These are phyloP conservation scores for Cephus sareptanus DNA, from an alignment of 2,888 invertebrate genomes.

Conservation along the genomic window DNA sequence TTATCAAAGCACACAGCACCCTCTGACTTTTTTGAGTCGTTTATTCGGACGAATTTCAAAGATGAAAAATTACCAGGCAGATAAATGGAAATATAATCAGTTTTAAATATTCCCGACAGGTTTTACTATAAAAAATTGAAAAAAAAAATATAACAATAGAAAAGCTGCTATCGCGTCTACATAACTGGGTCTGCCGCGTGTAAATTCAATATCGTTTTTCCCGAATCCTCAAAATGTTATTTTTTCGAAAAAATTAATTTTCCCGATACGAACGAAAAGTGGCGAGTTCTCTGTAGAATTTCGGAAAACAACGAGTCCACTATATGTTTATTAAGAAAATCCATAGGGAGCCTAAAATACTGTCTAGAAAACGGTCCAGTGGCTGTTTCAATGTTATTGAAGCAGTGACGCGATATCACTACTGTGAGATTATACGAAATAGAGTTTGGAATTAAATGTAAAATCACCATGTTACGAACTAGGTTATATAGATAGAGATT, in stretches of 20 bases:
- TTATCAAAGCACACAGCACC: no score
- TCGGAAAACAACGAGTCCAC: accelerated
- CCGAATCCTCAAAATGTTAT: not conserved
- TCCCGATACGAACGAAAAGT: no score
- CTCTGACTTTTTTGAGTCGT: not conserved
- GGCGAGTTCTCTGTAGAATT: not conserved
- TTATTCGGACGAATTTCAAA: no score
- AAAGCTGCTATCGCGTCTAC: not conserved
- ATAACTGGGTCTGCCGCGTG: not conserved
- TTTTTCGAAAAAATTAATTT: not conserved
- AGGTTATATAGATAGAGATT: not conserved
- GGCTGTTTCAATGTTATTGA: no score
- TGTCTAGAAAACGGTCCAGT: not conserved
- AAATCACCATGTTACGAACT: not conserved
- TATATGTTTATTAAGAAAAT: not conserved
- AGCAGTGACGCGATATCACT: not conserved
- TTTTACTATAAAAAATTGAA: no score
- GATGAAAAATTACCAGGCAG: no score
- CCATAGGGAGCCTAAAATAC: not conserved
- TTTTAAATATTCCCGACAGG: no score
- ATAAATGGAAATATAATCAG: no score
- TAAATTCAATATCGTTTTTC: not conserved
- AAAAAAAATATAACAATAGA: not conserved
- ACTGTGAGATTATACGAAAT: not conserved
- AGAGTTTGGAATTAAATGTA: not conserved